Conservation (phyloP, 2,888 invertebrate species). For the Fabriciana adippe region DNA sequence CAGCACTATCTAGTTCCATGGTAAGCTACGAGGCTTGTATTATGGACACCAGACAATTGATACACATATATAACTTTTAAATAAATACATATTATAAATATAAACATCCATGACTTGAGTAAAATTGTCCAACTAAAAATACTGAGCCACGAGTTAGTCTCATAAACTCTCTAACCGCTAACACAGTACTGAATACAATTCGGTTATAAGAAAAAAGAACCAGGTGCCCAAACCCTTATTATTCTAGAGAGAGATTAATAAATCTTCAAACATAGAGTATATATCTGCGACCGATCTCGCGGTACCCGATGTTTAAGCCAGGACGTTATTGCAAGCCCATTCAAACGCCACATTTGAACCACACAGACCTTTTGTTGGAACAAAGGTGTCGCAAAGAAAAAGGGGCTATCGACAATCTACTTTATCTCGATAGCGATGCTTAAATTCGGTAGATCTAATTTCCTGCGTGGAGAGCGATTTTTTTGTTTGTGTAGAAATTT, state of each 20-base stretch:
- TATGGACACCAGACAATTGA: too few relatives aligned
- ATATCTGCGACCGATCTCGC: conserved; percentile 79
- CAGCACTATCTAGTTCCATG: too few relatives aligned
- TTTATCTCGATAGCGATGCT: conserved; percentile 79
- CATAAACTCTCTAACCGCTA: conserved; percentile 59
- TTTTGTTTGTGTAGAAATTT: not conserved
- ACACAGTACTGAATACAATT: conserved; percentile 70
- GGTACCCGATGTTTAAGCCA: conserved; percentile 73
- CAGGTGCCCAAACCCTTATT: conserved; percentile 80
- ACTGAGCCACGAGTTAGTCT: conserved; percentile 29
- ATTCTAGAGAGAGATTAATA: conserved; percentile 81
- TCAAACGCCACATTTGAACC: conserved; percentile 79
- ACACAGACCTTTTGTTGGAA: conserved; percentile 80
- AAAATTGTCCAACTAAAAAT: conserved; percentile 13
- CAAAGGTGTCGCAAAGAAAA: conserved; percentile 82
- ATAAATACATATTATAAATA: too few relatives aligned
- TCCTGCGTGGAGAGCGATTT: conserved; percentile 50
- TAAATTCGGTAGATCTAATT: conserved; percentile 80
- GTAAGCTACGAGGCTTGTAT: too few relatives aligned
- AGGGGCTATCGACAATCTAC: conserved; percentile 79
- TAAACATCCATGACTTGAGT: too few relatives aligned
- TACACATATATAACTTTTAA: too few relatives aligned
- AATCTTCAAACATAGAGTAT: conserved; percentile 72
- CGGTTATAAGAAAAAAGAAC: conserved; percentile 70
- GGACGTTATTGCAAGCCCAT: conserved; percentile 81